phyloP scores from a whole-genome alignment of 2,113 vertebrate species.

The Bothrops jararaca region DNA sequence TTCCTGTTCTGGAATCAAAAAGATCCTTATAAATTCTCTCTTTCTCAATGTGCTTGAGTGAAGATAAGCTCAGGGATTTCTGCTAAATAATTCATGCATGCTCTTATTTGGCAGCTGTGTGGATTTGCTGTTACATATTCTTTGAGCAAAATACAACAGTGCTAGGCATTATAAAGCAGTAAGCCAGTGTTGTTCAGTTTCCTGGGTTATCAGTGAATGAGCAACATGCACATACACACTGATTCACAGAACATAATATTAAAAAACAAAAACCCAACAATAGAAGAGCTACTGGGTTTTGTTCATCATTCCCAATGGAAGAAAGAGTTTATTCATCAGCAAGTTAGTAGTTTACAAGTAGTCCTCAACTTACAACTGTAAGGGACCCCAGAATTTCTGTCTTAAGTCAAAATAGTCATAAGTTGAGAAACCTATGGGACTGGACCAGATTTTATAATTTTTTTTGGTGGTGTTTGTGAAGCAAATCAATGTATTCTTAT shows the following conservation, averaged over 20 bases:
- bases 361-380: neutral
- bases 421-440: neutral
- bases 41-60: constrained; percentile 9
- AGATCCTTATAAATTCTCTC: constrained; percentile 27
- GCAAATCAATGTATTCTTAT: neutral
- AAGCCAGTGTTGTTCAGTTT: neutral
- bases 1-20: constrained; percentile 26
- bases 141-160: neutral
- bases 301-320: neutral
- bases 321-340: neutral
- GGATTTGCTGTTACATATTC: neutral
- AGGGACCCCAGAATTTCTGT: neutral
- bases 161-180: neutral
- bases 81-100: constrained; percentile 44
- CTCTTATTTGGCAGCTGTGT: neutral
- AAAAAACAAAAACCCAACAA: neutral
- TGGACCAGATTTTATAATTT: neutral
- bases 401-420: neutral
- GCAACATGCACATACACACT: neutral
- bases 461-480: neutral
- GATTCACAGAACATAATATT: neutral
- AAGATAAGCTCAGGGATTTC: constrained; percentile 28
- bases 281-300: neutral
- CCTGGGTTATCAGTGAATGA: neutral
- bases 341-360: neutral